Evolutionary conservation across 2,888 invertebrate genomes (phyloP), one percentile per base, ranked within the genome.

Genomic region (Lordiphosa andalusiaca): DNA sequence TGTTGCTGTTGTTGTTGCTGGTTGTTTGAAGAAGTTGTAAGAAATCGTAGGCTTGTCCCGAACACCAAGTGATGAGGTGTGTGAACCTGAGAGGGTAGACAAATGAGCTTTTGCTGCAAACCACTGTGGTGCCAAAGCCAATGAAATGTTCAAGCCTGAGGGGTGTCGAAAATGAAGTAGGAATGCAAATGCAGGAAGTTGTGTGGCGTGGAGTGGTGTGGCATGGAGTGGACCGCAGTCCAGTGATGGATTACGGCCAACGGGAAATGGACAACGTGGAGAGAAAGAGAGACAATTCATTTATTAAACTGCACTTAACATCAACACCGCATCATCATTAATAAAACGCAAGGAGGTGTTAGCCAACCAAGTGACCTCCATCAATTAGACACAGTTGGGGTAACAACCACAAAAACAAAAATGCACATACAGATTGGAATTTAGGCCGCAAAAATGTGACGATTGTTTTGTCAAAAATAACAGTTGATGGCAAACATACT

Each of bases 241-340:
- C 53, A 63, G 59, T 77, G 77, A 84, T 77, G 82, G 71, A 77
- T 84, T 81, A 56, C 74, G 65, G 58, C 42, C 55, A 63, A 63
- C 52, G 71, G 71, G 66, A 56, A 60, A 52, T 39, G 53, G 38
- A 38, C 75, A 67, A 53, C 42, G 53, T 41, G 40, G 65, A 61
- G 33, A 40, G 10, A 42, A 39, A 46, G 16, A 36, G 12, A 10
- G 71, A 85, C 80, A 86, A 86, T 81, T 87, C 87, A 87, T 87
- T 87, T 87, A 87, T 87, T 86, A 87, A 87, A 87, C 82, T 81
- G 84, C 85, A 87, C 87, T 87, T 87, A 87, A 86, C 86, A 84
- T 87, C 87, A 87, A 85, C 86, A 87, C 84, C 87, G 84, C 87
- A 87, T 82, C 88, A 84, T 80, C 87, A 87, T 84, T 85, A 85